These are phyloP conservation scores for Marmota monax DNA, from an alignment of 2,113 vertebrate genomes.

Conservation along the genomic window DNA sequence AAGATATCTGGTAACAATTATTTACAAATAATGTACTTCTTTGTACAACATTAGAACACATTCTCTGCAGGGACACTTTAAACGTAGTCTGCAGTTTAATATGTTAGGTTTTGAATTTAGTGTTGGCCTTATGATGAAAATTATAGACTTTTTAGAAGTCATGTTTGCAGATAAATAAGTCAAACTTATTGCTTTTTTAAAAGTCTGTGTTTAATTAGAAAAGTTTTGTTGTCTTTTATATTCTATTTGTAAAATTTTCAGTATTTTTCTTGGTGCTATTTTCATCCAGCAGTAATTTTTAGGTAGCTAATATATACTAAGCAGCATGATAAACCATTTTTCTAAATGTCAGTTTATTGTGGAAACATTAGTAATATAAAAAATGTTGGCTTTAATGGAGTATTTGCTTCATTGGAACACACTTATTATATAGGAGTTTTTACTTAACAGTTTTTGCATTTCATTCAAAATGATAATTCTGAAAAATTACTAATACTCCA, in stretches of 20 bases:
- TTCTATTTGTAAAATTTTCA: neutral
- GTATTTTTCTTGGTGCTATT: constrained; percentile 17
- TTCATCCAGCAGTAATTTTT: constrained; percentile 9
- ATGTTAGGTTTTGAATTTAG: constrained; percentile 40
- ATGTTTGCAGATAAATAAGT: neutral
- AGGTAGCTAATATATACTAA: neutral
- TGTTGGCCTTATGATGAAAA: constrained; percentile 27
- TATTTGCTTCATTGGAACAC: neutral
- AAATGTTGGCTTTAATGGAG: neutral
- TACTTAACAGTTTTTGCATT: neutral
- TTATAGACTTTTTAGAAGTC: neutral
- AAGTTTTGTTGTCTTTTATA: neutral
- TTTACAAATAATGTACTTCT: constrained; percentile 65
- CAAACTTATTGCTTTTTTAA: constrained; percentile 11
- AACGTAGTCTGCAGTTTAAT: constrained; percentile 36
- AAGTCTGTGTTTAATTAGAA: constrained; percentile 11
- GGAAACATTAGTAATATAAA: neutral
- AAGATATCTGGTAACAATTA: constrained; percentile 52
- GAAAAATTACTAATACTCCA: neutral
- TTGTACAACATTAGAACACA: constrained; percentile 54
- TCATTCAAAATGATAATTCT: neutral
- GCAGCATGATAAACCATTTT: neutral
- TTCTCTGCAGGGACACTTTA: constrained; percentile 44
- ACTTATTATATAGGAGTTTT: neutral
- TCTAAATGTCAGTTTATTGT: constrained; percentile 11